Percentiles rank a stretch among this genome's conserved stretches.
phyloP scores from a whole-genome alignment of 2,888 invertebrate genomes.

The Polydrusus cervinus region DNA sequence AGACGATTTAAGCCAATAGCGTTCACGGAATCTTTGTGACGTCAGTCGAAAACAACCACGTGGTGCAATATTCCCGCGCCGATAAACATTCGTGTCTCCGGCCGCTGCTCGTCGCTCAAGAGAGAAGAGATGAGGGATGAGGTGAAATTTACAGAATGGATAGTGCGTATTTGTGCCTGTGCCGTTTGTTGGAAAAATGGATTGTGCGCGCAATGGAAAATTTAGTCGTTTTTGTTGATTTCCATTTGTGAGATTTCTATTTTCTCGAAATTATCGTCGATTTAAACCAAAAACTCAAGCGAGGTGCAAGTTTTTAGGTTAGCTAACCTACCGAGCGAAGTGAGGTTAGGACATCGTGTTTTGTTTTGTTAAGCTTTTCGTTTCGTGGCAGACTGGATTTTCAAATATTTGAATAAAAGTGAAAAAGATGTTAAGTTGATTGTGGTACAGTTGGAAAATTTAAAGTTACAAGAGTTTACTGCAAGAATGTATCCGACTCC shows the following conservation, averaged over 20 bases:
- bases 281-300: background rate
- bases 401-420: background rate
- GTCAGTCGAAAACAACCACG: slow-evolving; percentile 67
- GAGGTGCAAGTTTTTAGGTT: slow-evolving; percentile 52
- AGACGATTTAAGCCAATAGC: slow-evolving; percentile 39
- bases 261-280: background rate
- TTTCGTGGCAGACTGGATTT: slow-evolving; percentile 1
- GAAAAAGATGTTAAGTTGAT: slow-evolving; percentile 7
- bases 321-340: slow-evolving; percentile 52
- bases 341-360: slow-evolving; percentile 26
- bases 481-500: slow-evolving; percentile 81
- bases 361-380: slow-evolving; percentile 24
- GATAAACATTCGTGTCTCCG: slow-evolving; percentile 63
- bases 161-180: slow-evolving; percentile 44
- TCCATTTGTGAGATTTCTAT: slow-evolving; percentile 52
- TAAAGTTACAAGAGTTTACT: background rate
- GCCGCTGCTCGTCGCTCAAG: slow-evolving; percentile 55
- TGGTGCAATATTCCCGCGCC: slow-evolving; percentile 63
- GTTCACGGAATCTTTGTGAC: slow-evolving; percentile 62
- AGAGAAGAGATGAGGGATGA: slow-evolving; percentile 59
- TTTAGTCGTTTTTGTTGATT: slow-evolving; percentile 51
- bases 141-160: slow-evolving; percentile 47
- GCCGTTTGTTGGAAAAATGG: slow-evolving; percentile 62
- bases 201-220: slow-evolving; percentile 64
- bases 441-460: background rate